Evolutionary conservation across 2,797 vertebrate species (phyloP).

Genomic region (Gambusia yucatana): DNA sequence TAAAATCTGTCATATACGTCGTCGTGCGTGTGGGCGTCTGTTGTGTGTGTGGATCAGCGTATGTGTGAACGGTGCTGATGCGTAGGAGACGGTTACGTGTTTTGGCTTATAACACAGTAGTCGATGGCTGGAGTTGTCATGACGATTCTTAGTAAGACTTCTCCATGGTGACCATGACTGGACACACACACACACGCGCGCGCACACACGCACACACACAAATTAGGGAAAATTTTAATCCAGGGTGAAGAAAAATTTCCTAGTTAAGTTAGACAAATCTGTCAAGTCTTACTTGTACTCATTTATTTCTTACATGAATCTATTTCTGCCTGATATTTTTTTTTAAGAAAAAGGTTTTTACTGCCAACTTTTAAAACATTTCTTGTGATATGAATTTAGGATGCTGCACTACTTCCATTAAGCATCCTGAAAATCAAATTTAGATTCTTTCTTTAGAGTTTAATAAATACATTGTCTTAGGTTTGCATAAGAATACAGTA

Average conservation of each 20-base stretch:
- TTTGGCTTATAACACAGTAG: conserved; percentile 82
- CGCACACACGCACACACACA: conserved; percentile 17
- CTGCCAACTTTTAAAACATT: not conserved
- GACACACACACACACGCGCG: conserved; percentile 22
- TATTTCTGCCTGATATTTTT: not conserved
- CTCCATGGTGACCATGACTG: conserved; percentile 82
- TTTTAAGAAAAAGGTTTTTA: not conserved
- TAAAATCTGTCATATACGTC: conserved; percentile 56
- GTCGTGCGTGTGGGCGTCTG: conserved; percentile 46
- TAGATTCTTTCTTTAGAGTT: no score
- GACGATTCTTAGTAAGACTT: conserved; percentile 83
- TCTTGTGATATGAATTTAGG: not conserved
- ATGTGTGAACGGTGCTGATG: conserved; percentile 75
- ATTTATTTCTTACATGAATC: not conserved
- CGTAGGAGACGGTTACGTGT: conserved; percentile 84
- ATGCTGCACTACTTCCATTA: not conserved
- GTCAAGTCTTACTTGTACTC: conserved; percentile 4
- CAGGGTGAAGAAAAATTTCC: conserved; percentile 26
- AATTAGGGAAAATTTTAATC: conserved; percentile 29
- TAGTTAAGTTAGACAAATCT: conserved; percentile 46
- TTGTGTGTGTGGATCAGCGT: conserved; percentile 46
- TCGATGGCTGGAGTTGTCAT: conserved; percentile 84
- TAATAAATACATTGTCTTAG: not conserved
- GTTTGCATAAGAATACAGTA: not conserved
- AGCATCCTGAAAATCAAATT: not conserved